phyloP scores from a whole-genome alignment of 1,140 invertebrate species.

The Philotrypesis tridentata region DNA sequence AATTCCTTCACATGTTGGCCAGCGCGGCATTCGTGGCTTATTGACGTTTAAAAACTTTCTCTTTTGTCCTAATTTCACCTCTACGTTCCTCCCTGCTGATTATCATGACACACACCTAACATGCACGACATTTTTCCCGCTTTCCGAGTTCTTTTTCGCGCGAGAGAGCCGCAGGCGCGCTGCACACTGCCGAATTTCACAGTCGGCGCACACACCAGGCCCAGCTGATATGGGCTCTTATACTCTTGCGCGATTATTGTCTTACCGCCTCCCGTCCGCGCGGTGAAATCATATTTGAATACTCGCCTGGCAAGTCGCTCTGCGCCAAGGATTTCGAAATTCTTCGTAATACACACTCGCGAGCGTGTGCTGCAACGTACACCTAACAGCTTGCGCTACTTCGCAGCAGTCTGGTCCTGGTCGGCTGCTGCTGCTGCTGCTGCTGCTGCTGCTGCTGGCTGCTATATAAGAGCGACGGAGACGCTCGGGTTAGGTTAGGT shows the following conservation, averaged over 20 bases:
- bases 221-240: not conserved
- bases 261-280: not conserved
- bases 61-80: conserved; percentile 70
- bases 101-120: conserved; percentile 36
- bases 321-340: not conserved
- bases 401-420: not conserved
- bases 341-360: not conserved
- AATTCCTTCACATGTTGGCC: conserved; percentile 47
- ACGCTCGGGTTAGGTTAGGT: not conserved
- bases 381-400: conserved; percentile 1
- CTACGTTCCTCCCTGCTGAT: conserved; percentile 42
- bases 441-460: not conserved
- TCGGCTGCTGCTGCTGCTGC: not conserved
- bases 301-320: not conserved
- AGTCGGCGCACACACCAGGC: too few species aligned
- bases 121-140: conserved; percentile 16
- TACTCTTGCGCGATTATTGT: not conserved
- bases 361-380: not conserved
- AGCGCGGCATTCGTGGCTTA: conserved; percentile 52
- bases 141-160: too few species aligned
- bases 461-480: not conserved
- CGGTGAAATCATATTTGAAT: not conserved
- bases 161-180: not conserved
- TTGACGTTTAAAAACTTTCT: conserved; percentile 70
- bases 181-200: not conserved